Evolutionary conservation across 2,113 vertebrate genomes (phyloP), one percentile per base, ranked within the genome.

Genomic region (Nipponia nippon): DNA sequence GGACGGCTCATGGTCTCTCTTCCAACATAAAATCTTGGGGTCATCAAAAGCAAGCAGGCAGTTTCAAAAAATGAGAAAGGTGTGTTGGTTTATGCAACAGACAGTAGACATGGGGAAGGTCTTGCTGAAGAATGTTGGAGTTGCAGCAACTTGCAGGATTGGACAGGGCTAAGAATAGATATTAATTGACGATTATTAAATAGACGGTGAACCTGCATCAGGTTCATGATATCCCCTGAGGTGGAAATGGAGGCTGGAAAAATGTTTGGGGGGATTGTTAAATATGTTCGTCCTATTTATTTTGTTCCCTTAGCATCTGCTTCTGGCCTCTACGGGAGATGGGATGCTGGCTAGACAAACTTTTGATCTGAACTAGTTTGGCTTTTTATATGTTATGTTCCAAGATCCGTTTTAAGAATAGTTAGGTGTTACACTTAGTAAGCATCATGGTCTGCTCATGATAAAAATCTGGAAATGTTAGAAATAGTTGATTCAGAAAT

Each of bases 381-480:
- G 4, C 7, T 79, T 75, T 80, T 61, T 78, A 2, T 30, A 17
- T 11, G 1, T 58, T 50, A 12, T 11, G 4, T 76, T 89, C 20
- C 21, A 59, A 67, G 71, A 44, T 67, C 2, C 42, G 5, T 87
- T 86, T 80, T 63, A 83, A 76, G 56, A 67, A 20, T 23, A 55
- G 10, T 63, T 38, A 11, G 1, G 6, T 71, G 36, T 71, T 76
- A 38, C 25, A 26, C 76, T 71, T 67, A 44, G 18, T 44, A 52
- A 85, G 10, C 7, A 17, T 67, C 0, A 0, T 80, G 38, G 1
- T 69, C 13, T 78, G 19, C 13, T 87, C 4, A 2, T 49, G 27
- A 19, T 49, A 63, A 92, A 87, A 83, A 58, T 40, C 14, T 58
- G 36, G 13, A 83, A 86, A 10, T 59, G 13, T 67, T 92, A 42